phyloP scores from a whole-genome alignment of 1,140 invertebrate species.

The Kradibia gibbosae region DNA sequence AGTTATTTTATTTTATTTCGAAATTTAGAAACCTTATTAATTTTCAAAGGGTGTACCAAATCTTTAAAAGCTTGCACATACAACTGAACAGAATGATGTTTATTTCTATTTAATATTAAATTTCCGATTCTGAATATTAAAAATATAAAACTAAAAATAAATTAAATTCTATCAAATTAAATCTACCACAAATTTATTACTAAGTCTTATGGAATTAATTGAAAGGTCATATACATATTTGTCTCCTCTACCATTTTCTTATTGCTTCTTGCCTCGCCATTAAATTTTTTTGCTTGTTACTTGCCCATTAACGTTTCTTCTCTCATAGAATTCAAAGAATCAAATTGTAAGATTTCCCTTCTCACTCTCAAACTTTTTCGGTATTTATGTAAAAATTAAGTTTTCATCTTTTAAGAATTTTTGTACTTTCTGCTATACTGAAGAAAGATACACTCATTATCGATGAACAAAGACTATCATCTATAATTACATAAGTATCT shows the following conservation, averaged over 20 bases:
- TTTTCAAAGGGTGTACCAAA: too few relatives aligned
- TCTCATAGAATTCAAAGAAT: background rate
- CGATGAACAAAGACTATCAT: too few relatives aligned
- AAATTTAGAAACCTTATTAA: too few relatives aligned
- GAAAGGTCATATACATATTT: background rate
- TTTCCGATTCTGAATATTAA: too few relatives aligned
- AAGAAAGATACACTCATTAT: too few relatives aligned
- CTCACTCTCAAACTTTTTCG: background rate
- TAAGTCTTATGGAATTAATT: slow-evolving; percentile 68
- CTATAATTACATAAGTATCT: background rate
- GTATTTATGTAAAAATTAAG: background rate
- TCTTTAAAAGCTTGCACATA: too few relatives aligned
- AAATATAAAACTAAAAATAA: too few relatives aligned
- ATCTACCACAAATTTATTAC: slow-evolving; percentile 69
- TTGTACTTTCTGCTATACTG: background rate
- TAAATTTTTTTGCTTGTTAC: background rate
- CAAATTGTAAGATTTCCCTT: background rate
- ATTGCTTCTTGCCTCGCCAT: background rate
- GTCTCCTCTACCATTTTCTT: background rate
- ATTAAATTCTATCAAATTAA: too few relatives aligned
- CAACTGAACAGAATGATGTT: too few relatives aligned
- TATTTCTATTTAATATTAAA: too few relatives aligned
- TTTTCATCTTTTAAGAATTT: background rate
- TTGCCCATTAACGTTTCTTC: background rate
- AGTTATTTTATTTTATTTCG: too few relatives aligned